Evolutionary conservation across 2,113 vertebrate species (phyloP).

Genomic region (Macquaria ambigua): DNA sequence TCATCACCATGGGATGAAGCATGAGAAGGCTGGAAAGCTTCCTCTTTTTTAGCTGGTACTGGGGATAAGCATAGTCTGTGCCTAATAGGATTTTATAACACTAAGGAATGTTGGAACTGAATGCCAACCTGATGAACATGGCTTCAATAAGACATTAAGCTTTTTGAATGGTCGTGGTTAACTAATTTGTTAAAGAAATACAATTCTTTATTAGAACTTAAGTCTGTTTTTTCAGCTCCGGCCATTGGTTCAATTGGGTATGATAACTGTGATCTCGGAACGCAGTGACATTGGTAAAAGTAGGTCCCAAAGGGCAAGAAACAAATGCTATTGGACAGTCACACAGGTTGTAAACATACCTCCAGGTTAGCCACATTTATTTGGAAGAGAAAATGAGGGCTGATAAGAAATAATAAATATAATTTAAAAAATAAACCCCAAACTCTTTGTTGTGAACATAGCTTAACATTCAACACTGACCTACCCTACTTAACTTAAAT

Average conservation of each 20-base stretch:
- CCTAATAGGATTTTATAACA: constrained; percentile 45
- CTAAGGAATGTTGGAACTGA: constrained; percentile 35
- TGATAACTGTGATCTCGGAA: not conserved
- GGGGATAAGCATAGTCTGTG: not conserved
- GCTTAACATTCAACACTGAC: too few relatives aligned
- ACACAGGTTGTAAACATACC: too few relatives aligned
- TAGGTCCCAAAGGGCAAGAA: too few relatives aligned
- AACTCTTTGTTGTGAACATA: too few relatives aligned
- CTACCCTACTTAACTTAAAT: too few relatives aligned
- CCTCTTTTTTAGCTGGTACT: not conserved
- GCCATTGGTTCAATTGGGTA: not conserved
- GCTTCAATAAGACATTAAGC: not conserved
- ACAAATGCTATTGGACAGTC: too few relatives aligned
- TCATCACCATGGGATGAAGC: not conserved
- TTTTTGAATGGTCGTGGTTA: not conserved
- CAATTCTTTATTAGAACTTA: too few relatives aligned
- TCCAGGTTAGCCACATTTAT: too few relatives aligned
- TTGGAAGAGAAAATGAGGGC: too few relatives aligned
- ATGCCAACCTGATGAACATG: not conserved
- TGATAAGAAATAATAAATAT: too few relatives aligned
- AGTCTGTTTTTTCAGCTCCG: not conserved
- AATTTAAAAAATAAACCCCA: too few relatives aligned
- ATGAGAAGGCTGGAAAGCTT: not conserved
- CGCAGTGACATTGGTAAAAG: too few relatives aligned
- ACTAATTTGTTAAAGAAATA: not conserved